phyloP scores from a whole-genome alignment of 1,140 invertebrate species.

The Cotesia chilonis region DNA sequence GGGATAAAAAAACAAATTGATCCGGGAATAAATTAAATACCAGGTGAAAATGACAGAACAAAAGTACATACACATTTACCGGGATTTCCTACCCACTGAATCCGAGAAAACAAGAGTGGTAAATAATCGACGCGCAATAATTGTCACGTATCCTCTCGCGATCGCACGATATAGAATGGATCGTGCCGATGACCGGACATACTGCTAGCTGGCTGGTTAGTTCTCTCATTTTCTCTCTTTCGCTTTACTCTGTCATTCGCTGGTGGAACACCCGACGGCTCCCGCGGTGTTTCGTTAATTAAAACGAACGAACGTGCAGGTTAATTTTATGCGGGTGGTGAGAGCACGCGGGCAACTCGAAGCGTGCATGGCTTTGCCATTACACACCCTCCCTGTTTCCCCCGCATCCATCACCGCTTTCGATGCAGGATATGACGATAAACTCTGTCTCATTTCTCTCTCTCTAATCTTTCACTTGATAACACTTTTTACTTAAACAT shows the following conservation, averaged over 20 bases:
- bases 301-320: conserved; percentile 60
- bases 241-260: background rate
- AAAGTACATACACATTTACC: conserved; percentile 4
- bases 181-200: conserved; percentile 26
- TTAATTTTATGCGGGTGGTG: conserved; percentile 65
- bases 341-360: conserved; percentile 44
- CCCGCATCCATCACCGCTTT: conserved; percentile 38
- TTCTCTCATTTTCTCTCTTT: no score
- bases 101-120: background rate
- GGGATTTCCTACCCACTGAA: background rate
- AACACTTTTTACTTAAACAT: background rate
- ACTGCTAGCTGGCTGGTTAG: background rate
- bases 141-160: conserved; percentile 41
- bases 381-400: conserved; percentile 50
- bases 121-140: conserved; percentile 38
- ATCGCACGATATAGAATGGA: conserved; percentile 42
- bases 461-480: conserved; percentile 13
- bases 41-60: conserved; percentile 13
- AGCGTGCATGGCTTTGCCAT: conserved; percentile 63
- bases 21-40: background rate
- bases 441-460: background rate
- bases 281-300: conserved; percentile 64
- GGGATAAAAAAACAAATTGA: no score
- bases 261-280: conserved; percentile 42
- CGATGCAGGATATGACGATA: conserved; percentile 24